phyloP scores from a whole-genome alignment of 2,797 vertebrate genomes.

The Lophotriccus pileatus region DNA sequence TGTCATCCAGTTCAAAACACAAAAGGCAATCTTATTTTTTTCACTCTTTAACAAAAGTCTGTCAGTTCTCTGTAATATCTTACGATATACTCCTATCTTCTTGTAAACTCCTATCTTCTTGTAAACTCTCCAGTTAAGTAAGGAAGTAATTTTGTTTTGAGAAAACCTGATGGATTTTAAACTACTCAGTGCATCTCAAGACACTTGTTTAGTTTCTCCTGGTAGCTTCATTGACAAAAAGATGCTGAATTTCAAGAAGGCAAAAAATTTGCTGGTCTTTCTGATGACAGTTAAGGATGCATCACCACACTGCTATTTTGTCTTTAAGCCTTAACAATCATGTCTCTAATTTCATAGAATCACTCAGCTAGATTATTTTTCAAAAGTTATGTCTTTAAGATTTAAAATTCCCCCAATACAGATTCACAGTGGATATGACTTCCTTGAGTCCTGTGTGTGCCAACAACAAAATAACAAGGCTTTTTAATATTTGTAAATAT shows the following conservation, averaged over 20 bases:
- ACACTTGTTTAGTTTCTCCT: neutral
- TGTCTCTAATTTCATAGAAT: neutral
- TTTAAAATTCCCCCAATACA: neutral
- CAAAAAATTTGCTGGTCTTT: neutral
- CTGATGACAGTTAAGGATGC: neutral
- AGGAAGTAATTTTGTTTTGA: neutral
- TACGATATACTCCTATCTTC: neutral
- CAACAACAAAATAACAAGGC: neutral
- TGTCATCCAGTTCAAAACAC: neutral
- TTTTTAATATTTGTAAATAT: neutral
- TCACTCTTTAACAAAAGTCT: neutral
- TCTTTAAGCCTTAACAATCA: neutral
- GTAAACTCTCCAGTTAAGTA: neutral
- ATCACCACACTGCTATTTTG: neutral
- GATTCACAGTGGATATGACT: neutral
- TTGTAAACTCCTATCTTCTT: neutral
- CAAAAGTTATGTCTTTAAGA: neutral
- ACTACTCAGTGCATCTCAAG: neutral
- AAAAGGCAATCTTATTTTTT: neutral
- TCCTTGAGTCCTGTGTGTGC: neutral
- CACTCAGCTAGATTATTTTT: neutral
- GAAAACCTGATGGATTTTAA: neutral
- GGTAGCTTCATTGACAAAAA: neutral
- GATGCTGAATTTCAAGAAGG: neutral
- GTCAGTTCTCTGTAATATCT: neutral